Evolutionary conservation across 2,888 invertebrate genomes (phyloP).

Genomic region (Xylophagus ater): DNA sequence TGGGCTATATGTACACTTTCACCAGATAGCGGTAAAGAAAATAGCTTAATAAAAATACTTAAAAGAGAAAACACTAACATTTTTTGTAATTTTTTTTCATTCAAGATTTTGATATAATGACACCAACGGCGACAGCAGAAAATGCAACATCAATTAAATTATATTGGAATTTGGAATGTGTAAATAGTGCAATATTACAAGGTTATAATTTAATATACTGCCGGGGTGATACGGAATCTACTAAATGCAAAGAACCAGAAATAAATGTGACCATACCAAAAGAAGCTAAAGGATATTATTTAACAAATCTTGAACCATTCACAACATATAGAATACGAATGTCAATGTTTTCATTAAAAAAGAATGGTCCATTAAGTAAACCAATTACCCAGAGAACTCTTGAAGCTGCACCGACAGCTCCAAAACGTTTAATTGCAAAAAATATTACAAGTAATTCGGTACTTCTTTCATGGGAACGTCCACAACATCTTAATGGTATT

Average conservation of each 20-base stretch:
- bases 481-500: slow-evolving; percentile 59
- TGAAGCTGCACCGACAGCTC: no score
- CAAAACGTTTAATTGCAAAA: no score
- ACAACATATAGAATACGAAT: slow-evolving; percentile 62
- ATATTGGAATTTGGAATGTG: slow-evolving; percentile 67
- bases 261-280: slow-evolving; percentile 24
- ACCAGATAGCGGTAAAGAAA: slow-evolving; percentile 19
- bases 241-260: slow-evolving; percentile 39
- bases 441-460: slow-evolving; percentile 50
- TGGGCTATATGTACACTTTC: slow-evolving; percentile 59
- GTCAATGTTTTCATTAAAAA: slow-evolving; percentile 48
- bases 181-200: slow-evolving; percentile 56
- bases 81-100: no score
- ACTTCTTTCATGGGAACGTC: slow-evolving; percentile 51
- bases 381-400: slow-evolving; percentile 52
- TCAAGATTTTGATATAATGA: slow-evolving; percentile 44
- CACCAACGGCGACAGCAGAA: slow-evolving; percentile 42
- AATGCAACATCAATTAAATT: slow-evolving; percentile 48
- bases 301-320: slow-evolving; percentile 57
- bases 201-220: slow-evolving; percentile 71
- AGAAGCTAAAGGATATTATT: slow-evolving; percentile 38
- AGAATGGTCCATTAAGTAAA: slow-evolving; percentile 23
- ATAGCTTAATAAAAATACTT: no score
- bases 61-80: no score
- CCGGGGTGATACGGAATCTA: slow-evolving; percentile 42